Evolutionary conservation across 2,113 vertebrate species (phyloP), one percentile per base, ranked within the genome.

Genomic region (Epinephelus fuscoguttatus): DNA sequence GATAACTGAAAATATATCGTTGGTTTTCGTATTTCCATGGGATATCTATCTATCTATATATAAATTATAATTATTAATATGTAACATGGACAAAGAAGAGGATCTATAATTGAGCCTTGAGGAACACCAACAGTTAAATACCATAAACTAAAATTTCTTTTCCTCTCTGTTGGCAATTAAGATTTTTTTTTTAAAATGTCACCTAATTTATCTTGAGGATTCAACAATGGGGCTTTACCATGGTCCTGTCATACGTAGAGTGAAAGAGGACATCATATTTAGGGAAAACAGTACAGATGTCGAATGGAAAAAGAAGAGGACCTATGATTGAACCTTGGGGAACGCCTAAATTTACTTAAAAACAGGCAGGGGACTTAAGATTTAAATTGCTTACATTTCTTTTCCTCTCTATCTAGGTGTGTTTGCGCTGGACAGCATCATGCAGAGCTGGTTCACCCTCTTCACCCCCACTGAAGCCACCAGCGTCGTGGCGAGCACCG

Each of bases 391-490:
- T 69, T 18, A 42, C 2, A 3, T 50, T 42, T 52, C 2, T 25
- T n/a, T 61, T 78, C 42, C 30, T 68, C 13, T 71, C 56, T 55
- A 0, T 50, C 2, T 3, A 93, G 92, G 92, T 49, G 96, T 99
- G 79, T 96, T 97, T 74, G 98, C 98, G 37, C 91, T 99, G 88
- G 97, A 98, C 93, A 99, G 97, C 95, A 98, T 99, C 92, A 94
- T 99, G 94, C 98, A 99, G 94, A 98, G 96, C 95, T 99, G 98
- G 98, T 98, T 98, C 91, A 98, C 97, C 0, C 96, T 99, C 81
- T 99, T 99, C 95, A 99, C 98, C 4, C 98, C 98, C 1, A 99
- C 97, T 0, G 98, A 99, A 84, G 98, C 98, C 82, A 99, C 98
- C 75, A 98, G 97, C 84, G 98, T 99, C 0, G 97, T 99, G 85